Base-by-base conservation (phyloP, 2,888 invertebrate genomes). In the Odontomyia ornata region DNA sequence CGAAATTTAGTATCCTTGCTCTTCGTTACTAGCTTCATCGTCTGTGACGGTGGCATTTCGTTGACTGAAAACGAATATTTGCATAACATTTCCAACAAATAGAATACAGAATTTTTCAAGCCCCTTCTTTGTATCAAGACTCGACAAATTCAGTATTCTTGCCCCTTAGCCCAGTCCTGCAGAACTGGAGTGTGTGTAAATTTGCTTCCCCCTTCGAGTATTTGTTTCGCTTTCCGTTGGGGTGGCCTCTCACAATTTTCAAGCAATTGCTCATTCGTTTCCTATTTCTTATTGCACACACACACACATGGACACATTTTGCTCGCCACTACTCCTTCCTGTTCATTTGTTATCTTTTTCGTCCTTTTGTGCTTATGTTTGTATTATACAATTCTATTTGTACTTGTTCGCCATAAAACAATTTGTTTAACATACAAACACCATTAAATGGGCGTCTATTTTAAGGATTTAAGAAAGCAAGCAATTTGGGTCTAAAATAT, bases 371-470 rank as follows among this genome's bases (percentile, higher is more conserved):
- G 52, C 52, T 52, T 52, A 13, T 52, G 18, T 52, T 52, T 15
- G 4, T 52, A 52, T 18, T n/a, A 52, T 4, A 13, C n/a, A 52
- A 52, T 52, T 18, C 52, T 15, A 18, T 52, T 52, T 52, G 52
- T 3, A 52, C 52, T 52, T 15, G 52, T 52, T 3, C 18, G 52
- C 52, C 15, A 52, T 52, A 52, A 52, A 52, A 52, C 52, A 18
- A 52, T 52, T 52, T 52, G 52, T 52, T 52, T 52, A 9, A 52
- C 52, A 52, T 52, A 52, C 52, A 52, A 52, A 52, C 15, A 18
- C 52, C 18, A 52, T 52, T 52, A 52, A 52, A 52, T 18, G 18
- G 52, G 52, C 52, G 52, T 52, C 52, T 18, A 52, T 52, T 52
- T 52, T 18, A 18, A 52, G 52, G 52, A 52, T 52, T 52, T 52